These are phyloP conservation scores for Ectemnius lituratus DNA, from an alignment of 2,888 invertebrate species.

Conservation along the genomic window DNA sequence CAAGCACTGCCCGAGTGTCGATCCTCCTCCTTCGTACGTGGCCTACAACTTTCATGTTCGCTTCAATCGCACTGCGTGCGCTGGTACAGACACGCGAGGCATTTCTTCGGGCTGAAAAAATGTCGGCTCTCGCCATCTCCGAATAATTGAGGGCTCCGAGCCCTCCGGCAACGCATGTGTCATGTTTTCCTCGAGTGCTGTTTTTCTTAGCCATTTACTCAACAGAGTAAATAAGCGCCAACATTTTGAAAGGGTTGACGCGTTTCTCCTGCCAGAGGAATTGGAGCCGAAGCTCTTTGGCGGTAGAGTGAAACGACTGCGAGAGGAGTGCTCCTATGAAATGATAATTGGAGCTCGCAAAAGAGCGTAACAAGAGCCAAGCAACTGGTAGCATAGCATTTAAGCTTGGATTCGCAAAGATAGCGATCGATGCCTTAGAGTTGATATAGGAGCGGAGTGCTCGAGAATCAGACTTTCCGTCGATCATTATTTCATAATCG, in stretches of 20 bases:
- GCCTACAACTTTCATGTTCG: slow-evolving; percentile 29
- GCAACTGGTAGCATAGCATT: not conserved
- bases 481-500: slow-evolving; percentile 7
- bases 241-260: too few relatives aligned
- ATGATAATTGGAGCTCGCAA: too few relatives aligned
- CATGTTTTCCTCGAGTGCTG: slow-evolving; percentile 3
- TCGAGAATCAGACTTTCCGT: not conserved
- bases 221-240: slow-evolving; percentile 24
- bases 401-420: slow-evolving; percentile 51
- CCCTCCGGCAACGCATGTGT: not conserved
- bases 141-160: slow-evolving; percentile 52
- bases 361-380: too few relatives aligned
- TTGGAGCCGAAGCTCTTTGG: too few relatives aligned
- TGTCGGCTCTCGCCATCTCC: slow-evolving; percentile 40
- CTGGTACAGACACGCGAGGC: slow-evolving; percentile 20
- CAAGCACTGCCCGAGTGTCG: slow-evolving; percentile 11
- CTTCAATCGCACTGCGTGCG: slow-evolving; percentile 20
- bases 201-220: slow-evolving; percentile 23
- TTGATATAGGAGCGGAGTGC: too few relatives aligned
- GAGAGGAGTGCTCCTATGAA: too few relatives aligned
- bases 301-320: too few relatives aligned
- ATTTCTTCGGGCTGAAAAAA: slow-evolving; percentile 43
- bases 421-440: too few relatives aligned
- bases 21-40: slow-evolving; percentile 11
- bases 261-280: too few relatives aligned